A percentile compares a stretch with the other conserved stretches of the same genome.
Conservation (phyloP, 2,113 vertebrate species). For the Oryzias melastigma region DNA sequence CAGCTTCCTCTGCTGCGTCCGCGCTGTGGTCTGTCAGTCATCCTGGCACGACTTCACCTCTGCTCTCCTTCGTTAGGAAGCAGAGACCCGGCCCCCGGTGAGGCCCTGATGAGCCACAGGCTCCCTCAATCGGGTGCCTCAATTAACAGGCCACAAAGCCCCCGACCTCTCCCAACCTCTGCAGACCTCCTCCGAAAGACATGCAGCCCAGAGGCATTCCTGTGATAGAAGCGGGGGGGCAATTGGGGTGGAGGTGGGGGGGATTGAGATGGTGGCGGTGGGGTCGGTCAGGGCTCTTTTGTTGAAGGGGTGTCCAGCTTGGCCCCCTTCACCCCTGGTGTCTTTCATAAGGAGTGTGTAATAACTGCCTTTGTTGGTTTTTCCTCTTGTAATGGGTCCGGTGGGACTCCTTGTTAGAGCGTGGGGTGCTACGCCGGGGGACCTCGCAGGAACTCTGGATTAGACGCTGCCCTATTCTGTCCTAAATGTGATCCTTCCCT, state of each 20-base stretch:
- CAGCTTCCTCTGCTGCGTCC: not conserved
- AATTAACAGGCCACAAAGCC: slow-evolving; percentile 74
- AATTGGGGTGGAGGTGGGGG: not conserved
- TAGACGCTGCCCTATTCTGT: slow-evolving; percentile 45
- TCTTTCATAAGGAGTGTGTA: slow-evolving; percentile 68
- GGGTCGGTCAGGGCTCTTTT: slow-evolving; percentile 63
- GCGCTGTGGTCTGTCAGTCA: not conserved
- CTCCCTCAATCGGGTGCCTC: slow-evolving; percentile 62
- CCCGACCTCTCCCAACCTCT: slow-evolving; percentile 59
- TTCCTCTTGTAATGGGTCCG: slow-evolving; percentile 60
- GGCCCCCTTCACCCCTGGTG: slow-evolving; percentile 50
- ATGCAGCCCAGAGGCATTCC: slow-evolving; percentile 30
- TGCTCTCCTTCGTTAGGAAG: slow-evolving; percentile 8
- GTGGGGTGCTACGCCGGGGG: slow-evolving; percentile 48
- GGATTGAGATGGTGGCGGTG: slow-evolving; percentile 15
- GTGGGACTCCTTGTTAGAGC: slow-evolving; percentile 61
- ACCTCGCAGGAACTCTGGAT: slow-evolving; percentile 53
- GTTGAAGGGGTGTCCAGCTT: slow-evolving; percentile 64
- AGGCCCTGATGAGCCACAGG: slow-evolving; percentile 49
- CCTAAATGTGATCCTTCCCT: slow-evolving; percentile 45
- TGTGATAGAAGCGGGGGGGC: slow-evolving; percentile 40
- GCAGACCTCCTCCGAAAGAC: slow-evolving; percentile 42
- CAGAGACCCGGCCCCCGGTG: slow-evolving; percentile 5
- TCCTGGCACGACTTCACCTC: slow-evolving; percentile 31
- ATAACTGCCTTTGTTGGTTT: slow-evolving; percentile 74